Evolutionary conservation across 1,140 invertebrate species (phyloP), one percentile per base, ranked within the genome.

Genomic region (Oryctes rhinoceros): DNA sequence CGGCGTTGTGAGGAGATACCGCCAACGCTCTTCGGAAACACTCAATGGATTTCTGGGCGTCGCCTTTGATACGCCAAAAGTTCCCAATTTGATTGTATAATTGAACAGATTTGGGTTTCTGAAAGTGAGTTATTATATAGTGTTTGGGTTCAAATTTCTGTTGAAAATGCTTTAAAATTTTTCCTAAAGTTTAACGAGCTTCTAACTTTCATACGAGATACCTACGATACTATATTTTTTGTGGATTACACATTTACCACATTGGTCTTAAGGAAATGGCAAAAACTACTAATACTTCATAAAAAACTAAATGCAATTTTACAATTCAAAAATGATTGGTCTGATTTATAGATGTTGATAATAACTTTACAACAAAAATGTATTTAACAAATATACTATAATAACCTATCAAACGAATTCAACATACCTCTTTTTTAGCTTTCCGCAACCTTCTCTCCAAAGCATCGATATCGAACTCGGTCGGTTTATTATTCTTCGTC

Each of bases 61-160:
- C 93, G 7, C 95, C 95, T 87, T 96, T 95, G 82, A 96, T 95
- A 81, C 95, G 90, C 93, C 93, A 94, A 85, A 95, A 97, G 87
- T 97, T 96, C 5, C 95, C 96, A 85, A 97, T 96, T 86, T 96
- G 94, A 86, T 96, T 96, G 86, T 95, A 96, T 48, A 96, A 88
- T 85, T 96, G 93, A 37, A 95, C 93, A 75, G 95, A 96, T 84
- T 95, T 95, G 81, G 95, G 95, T 89, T 95, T 96, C 91, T 94
- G 78, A 82, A 81, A 71, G 13, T n/a, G 15, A 79, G 37, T 20
- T 24, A 78, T 44, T 35, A 67, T 49, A n/a, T 48, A 47, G 7
- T 78, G 7, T 4, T 10, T 6, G 11, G 11, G 5, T 48, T 6
- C 15, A 47, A 78, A 18, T 13, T 78, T 49, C 18, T 53, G 24